phyloP scores from a whole-genome alignment of 2,797 vertebrate genomes.

The Artibeus jamaicensis region DNA sequence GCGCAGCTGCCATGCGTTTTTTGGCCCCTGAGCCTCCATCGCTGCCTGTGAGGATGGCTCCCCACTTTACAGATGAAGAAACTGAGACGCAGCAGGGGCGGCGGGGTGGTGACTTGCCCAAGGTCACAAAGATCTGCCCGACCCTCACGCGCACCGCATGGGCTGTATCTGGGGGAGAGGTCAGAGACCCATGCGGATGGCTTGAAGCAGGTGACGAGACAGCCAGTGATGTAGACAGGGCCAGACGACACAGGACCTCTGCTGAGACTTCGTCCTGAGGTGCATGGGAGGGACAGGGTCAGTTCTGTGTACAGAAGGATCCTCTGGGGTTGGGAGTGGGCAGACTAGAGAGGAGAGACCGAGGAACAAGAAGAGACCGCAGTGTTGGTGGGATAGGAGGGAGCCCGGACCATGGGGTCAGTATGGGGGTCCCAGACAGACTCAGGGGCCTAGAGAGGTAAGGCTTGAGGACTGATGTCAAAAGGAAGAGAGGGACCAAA shows the following conservation, averaged over 20 bases:
- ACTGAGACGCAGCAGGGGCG: background rate
- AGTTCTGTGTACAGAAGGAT: background rate
- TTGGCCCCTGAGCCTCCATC: background rate
- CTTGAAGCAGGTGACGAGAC: background rate
- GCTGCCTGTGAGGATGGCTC: background rate
- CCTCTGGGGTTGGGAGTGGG: no score
- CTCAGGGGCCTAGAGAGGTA: background rate
- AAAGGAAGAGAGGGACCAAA: no score
- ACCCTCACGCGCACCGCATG: background rate
- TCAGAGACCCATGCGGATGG: background rate
- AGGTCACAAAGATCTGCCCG: background rate
- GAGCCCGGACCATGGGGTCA: background rate
- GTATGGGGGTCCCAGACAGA: background rate
- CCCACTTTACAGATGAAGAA: background rate
- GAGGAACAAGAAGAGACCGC: background rate
- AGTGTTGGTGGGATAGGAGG: background rate
- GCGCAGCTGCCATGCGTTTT: fast-evolving
- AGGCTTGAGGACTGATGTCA: background rate
- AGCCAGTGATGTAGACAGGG: background rate
- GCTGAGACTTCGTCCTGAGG: background rate
- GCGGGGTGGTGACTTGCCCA: background rate
- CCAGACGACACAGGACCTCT: background rate
- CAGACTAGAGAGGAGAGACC: background rate
- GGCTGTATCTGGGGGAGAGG: background rate
- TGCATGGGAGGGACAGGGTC: background rate